Conservation (phyloP, 2,113 vertebrate genomes). For the Lichenostomus cassidix region DNA sequence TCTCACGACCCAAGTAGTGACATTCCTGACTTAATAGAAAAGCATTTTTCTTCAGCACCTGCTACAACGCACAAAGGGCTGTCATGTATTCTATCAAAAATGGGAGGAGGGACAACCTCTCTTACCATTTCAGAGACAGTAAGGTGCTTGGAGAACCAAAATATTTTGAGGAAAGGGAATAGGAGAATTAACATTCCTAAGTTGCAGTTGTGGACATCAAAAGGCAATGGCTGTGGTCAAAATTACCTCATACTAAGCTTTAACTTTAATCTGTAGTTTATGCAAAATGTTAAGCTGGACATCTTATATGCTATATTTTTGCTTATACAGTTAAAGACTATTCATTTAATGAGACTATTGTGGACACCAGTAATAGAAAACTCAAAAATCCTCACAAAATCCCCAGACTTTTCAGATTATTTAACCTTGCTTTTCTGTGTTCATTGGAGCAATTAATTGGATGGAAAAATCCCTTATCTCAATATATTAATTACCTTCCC, state of each 20-base stretch:
- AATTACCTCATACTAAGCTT: neutral
- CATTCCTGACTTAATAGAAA: constrained; percentile 62
- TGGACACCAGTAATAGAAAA: neutral
- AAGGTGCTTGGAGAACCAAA: constrained; percentile 6
- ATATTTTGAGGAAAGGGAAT: constrained; percentile 17
- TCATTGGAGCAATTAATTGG: neutral
- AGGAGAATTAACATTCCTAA: neutral
- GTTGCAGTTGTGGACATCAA: accelerated
- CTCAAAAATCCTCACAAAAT: neutral
- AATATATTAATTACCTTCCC: neutral
- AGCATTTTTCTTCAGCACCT: constrained; percentile 67
- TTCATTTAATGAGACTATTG: neutral
- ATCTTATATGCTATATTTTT: neutral
- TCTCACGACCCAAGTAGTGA: neutral
- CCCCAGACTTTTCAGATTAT: neutral
- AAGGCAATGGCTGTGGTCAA: neutral
- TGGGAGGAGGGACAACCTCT: constrained; percentile 17
- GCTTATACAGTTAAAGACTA: neutral
- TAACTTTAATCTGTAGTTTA: neutral
- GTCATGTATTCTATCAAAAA: constrained; percentile 43
- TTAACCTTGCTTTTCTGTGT: neutral
- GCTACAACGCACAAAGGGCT: constrained; percentile 30
- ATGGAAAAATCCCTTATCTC: neutral
- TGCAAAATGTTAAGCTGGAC: neutral
- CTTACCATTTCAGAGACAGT: neutral